Percentiles rank a stretch among this genome's conserved stretches.
Evolutionary conservation across 2,113 vertebrate species (phyloP).

Genomic region (Chloebia gouldiae): DNA sequence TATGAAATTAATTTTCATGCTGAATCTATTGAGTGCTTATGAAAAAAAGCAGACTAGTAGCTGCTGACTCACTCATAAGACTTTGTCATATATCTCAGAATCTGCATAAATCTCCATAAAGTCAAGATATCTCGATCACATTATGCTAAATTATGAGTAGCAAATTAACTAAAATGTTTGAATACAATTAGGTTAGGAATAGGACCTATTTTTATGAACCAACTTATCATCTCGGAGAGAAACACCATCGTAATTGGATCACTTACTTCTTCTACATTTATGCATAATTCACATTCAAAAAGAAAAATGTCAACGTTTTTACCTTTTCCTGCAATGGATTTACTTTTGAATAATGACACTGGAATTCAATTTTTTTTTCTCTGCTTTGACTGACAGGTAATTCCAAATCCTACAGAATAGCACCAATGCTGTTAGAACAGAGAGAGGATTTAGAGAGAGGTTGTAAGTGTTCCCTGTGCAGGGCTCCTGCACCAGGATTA

Average conservation of each 20-base stretch:
- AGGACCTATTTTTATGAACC: conserved; percentile 73
- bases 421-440: conserved; percentile 6
- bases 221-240: conserved; percentile 62
- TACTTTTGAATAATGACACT: conserved; percentile 62
- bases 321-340: conserved; percentile 48
- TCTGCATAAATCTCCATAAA: conserved; percentile 82
- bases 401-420: conserved; percentile 64
- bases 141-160: conserved; percentile 81
- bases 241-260: conserved; percentile 53
- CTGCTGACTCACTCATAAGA: conserved; percentile 57
- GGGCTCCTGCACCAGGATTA: conserved; percentile 33
- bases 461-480: conserved; percentile 25
- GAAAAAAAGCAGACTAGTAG: conserved; percentile 25
- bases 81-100: conserved; percentile 61
- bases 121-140: conserved; percentile 71
- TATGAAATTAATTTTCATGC: conserved; percentile 35
- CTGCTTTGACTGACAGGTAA: conserved; percentile 43
- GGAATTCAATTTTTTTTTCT: conserved; percentile 47
- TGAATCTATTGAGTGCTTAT: conserved; percentile 34
- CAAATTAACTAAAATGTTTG: conserved; percentile 83
- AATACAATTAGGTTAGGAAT: conserved; percentile 78
- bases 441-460: conserved; percentile 51
- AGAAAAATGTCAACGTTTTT: conserved; percentile 49
- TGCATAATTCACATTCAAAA: conserved; percentile 58
- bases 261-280: conserved; percentile 53